These are phyloP conservation scores for Furcifer pardalis DNA, from an alignment of 2,797 vertebrate genomes.

Conservation along the genomic window DNA sequence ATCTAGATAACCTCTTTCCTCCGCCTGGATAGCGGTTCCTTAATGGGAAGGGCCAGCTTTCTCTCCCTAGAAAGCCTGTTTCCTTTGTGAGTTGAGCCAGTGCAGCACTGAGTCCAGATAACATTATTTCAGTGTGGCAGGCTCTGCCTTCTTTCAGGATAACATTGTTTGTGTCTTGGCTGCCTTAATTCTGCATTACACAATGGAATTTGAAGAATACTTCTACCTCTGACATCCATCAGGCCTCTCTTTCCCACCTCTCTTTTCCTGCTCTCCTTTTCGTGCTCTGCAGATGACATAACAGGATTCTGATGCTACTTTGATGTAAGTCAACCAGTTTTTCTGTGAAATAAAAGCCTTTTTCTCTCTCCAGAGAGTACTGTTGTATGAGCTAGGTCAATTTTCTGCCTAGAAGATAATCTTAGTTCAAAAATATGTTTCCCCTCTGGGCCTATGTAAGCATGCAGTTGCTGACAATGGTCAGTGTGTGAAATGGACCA, in stretches of 20 bases:
- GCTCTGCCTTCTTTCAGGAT: slow-evolving; percentile 22
- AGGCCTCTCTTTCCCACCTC: neutral
- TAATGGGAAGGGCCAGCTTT: neutral
- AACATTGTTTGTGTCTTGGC: slow-evolving; percentile 11
- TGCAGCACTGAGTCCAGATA: slow-evolving; percentile 9
- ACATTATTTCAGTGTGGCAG: neutral
- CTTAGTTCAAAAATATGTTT: slow-evolving; percentile 51
- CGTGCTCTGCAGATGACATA: slow-evolving; percentile 10
- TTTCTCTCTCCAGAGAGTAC: slow-evolving; percentile 15
- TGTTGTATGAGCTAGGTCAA: neutral
- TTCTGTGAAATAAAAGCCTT: slow-evolving; percentile 26
- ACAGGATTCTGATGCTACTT: slow-evolving; percentile 26
- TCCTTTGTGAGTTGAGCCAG: slow-evolving; percentile 26
- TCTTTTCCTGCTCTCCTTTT: no score
- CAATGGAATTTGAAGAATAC: slow-evolving; percentile 14
- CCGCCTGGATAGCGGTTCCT: neutral
- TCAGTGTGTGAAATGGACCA: slow-evolving; percentile 34
- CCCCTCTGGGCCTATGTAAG: slow-evolving; percentile 50
- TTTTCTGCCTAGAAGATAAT: slow-evolving; percentile 56
- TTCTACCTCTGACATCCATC: neutral
- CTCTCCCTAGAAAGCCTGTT: slow-evolving; percentile 8
- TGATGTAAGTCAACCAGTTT: neutral
- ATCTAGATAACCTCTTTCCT: neutral
- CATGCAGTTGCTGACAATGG: slow-evolving; percentile 4
- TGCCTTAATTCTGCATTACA: slow-evolving; percentile 10